A percentile compares a stretch with the other conserved stretches of the same genome.
These are phyloP conservation scores for Pogoniulus pusillus DNA, from an alignment of 2,797 vertebrate genomes.

Conservation along the genomic window DNA sequence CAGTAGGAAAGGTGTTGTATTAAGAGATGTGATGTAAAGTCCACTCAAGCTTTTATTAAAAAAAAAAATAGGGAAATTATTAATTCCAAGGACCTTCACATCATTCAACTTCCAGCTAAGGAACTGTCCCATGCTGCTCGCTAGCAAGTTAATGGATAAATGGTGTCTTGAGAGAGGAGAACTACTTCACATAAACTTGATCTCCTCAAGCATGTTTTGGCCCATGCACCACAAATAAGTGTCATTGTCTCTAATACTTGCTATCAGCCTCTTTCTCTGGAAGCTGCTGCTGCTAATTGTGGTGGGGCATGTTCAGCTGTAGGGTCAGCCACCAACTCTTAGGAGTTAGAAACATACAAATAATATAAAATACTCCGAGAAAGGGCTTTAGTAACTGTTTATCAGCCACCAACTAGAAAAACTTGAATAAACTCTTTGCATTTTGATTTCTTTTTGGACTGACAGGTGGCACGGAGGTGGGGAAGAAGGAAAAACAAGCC, in stretches of 20 bases:
- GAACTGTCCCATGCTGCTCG: neutral
- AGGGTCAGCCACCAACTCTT: neutral
- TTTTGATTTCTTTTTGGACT: neutral
- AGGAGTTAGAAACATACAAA: neutral
- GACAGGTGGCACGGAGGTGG: conserved; percentile 87
- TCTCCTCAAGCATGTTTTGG: neutral
- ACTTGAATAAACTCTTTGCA: neutral
- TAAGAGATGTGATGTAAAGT: neutral
- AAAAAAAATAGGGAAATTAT: neutral
- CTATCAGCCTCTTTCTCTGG: neutral
- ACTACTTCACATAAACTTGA: neutral
- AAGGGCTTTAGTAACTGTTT: neutral
- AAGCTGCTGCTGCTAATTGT: neutral
- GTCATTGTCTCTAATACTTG: neutral
- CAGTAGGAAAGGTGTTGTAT: neutral
- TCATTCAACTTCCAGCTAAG: neutral
- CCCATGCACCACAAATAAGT: neutral
- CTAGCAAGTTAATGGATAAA: neutral
- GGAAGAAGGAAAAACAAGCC: conserved; percentile 89
- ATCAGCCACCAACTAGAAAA: neutral
- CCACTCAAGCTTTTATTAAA: neutral
- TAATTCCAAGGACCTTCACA: neutral
- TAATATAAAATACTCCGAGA: neutral
- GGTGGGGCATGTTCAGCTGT: fast-evolving
- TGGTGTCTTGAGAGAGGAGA: neutral